Evolutionary conservation across 2,797 vertebrate species (phyloP).

Genomic region (Gymnocypris eckloni): DNA sequence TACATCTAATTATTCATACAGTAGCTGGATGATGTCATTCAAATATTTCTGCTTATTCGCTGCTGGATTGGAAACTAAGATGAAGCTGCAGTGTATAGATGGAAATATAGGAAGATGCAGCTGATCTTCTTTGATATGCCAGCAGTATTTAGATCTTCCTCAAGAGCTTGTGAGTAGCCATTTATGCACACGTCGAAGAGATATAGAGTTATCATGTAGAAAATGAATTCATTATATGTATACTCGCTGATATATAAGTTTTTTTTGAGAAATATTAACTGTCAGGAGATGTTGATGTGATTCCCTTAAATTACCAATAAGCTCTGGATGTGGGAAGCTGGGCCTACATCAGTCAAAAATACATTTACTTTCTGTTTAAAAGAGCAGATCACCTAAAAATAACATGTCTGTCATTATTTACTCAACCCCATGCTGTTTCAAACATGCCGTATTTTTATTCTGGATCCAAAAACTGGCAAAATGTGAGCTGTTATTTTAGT

Average conservation of each 20-base stretch:
- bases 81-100: background rate
- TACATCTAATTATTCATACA: conserved; percentile 45
- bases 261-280: background rate
- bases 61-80: background rate
- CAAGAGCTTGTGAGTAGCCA: background rate
- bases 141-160: background rate
- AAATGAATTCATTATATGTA: background rate
- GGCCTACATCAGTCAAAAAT: background rate
- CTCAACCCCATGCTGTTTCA: background rate
- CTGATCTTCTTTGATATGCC: conserved; percentile 4
- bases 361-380: background rate
- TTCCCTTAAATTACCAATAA: background rate
- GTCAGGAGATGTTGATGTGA: background rate
- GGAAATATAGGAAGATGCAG: background rate
- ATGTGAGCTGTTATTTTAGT: background rate
- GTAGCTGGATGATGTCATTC: conserved; percentile 24
- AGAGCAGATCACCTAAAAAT: background rate
- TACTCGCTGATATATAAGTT: background rate
- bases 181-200: background rate
- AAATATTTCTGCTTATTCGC: background rate
- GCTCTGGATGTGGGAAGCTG: background rate
- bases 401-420: background rate
- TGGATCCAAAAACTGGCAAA: background rate
- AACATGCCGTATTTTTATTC: background rate
- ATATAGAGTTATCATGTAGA: background rate